phyloP scores from a whole-genome alignment of 2,113 vertebrate species.

The Forbesichthys papilliferus region DNA sequence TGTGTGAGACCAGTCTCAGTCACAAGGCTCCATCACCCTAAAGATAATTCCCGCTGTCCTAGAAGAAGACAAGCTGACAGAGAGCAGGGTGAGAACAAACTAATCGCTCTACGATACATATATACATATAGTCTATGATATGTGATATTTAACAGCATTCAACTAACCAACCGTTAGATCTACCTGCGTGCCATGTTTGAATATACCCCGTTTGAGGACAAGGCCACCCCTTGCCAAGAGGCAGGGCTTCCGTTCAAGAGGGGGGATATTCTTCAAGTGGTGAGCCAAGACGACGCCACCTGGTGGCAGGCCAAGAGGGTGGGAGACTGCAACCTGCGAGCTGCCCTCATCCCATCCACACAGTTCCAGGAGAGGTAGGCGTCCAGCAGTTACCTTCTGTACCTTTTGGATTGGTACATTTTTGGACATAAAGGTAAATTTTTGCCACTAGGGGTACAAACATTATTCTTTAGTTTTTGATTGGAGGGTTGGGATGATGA shows the following conservation, averaged over 20 bases:
- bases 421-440: too few species aligned
- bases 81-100: conserved; percentile 85
- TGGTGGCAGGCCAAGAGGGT: conserved; percentile 97
- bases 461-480: too few species aligned
- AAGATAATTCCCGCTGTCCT: conserved; percentile 92
- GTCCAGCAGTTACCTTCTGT: not conserved
- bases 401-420: not conserved
- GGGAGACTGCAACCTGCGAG: conserved; percentile 89
- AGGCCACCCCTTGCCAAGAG: conserved; percentile 93
- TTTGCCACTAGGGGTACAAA: too few species aligned
- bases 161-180: conserved; percentile 72
- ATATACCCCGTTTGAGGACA: conserved; percentile 91
- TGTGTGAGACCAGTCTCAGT: conserved; percentile 82
- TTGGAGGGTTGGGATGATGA: too few species aligned
- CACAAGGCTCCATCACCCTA: conserved; percentile 92
- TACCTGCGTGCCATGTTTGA: conserved; percentile 91
- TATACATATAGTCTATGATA: too few species aligned
- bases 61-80: conserved; percentile 87
- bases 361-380: conserved; percentile 92
- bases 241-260: conserved; percentile 89
- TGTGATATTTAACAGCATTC: not conserved
- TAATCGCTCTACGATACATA: not conserved
- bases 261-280: conserved; percentile 90
- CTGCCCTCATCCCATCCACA: conserved; percentile 90
- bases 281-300: conserved; percentile 89